Evolutionary conservation across 2,113 vertebrate genomes (phyloP), one percentile per base, ranked within the genome.

Genomic region (Perca flavescens): DNA sequence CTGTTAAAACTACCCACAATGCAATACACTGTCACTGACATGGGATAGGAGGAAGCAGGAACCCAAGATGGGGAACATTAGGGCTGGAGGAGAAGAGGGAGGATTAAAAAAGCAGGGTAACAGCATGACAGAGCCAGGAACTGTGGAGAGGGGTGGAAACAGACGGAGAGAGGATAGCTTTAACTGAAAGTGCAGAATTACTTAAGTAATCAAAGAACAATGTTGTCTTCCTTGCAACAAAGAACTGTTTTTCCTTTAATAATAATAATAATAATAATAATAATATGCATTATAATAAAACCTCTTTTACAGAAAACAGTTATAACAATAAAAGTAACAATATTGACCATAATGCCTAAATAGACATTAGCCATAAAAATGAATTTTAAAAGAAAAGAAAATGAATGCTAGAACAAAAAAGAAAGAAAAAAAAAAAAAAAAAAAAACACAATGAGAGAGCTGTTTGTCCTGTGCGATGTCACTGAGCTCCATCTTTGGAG

Each of bases 311-410:
- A 93, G 93, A 91, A 94, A 95, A 94, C 92, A 89, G 85, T 89
- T 93, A 94, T 87, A 94, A 94, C 90, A 94, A 90, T 85, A 91
- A 94, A 85, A 94, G 90, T 93, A 94, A 94, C 92, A 93, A 95
- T 94, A 91, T 91, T 89, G 82, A 95, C 89, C 92, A 90, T 88
- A 92, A 94, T 95, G 96, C 95, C 96, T 96, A 96, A 94, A 71
- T 92, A 95, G 96, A 96, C 94, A 87, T 96, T 92, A 96, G 92
- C 92, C 88, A 89, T 94, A 96, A 94, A 90, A 93, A 86, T 89
- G 2, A 89, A 73, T 73, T 74, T 85, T 69, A 88, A 94, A 90
- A 88, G 49, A 56, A 60, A 74, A 82, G 16, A 77, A 89, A 90
- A 82, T 56, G 56, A 84, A 82, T 65, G 73, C 75, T 62, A 76